Evolutionary conservation across 2,888 invertebrate genomes (phyloP).

Genomic region (Crematogaster levior): DNA sequence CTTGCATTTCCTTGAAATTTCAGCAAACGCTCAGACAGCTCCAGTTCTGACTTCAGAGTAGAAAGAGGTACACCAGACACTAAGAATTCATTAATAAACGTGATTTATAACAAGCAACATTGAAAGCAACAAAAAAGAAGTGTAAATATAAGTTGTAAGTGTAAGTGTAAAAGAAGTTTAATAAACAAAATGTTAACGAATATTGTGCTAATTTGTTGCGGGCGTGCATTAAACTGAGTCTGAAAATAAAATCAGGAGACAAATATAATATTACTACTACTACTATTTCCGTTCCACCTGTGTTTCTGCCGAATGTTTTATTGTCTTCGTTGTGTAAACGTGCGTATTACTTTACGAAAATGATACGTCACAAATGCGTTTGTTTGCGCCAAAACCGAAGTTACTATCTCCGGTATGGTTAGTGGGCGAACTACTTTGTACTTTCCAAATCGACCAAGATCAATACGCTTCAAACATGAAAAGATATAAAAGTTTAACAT

Average conservation of each 20-base stretch:
- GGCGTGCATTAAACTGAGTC: conserved; percentile 63
- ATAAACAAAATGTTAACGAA: conserved; percentile 20
- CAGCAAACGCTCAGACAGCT: conserved; percentile 69
- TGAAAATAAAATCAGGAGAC: conserved; percentile 55
- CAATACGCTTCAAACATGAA: conserved; percentile 15
- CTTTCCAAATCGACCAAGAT: conserved; percentile 36
- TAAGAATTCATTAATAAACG: conserved; percentile 74
- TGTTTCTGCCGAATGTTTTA: conserved; percentile 42
- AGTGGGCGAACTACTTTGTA: conserved; percentile 31
- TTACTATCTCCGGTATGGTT: neutral
- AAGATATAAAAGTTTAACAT: conserved; percentile 40
- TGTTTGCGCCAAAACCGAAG: neutral
- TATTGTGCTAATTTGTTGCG: conserved; percentile 37
- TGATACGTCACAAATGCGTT: conserved; percentile 1
- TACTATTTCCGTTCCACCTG: conserved; percentile 37
- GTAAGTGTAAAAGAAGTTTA: too few relatives aligned
- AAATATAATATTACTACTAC: conserved; percentile 18
- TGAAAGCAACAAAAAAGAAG: conserved; percentile 60
- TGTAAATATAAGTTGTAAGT: conserved; percentile 5
- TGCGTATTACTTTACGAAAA: conserved; percentile 30
- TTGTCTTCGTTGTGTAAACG: conserved; percentile 36
- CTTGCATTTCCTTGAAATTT: conserved; percentile 69
- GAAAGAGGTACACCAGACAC: conserved; percentile 74
- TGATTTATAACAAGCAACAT: conserved; percentile 67
- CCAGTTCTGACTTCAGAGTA: conserved; percentile 71